Base-by-base conservation (phyloP, 2,797 vertebrate genomes). In the Sorex maritimensis region DNA sequence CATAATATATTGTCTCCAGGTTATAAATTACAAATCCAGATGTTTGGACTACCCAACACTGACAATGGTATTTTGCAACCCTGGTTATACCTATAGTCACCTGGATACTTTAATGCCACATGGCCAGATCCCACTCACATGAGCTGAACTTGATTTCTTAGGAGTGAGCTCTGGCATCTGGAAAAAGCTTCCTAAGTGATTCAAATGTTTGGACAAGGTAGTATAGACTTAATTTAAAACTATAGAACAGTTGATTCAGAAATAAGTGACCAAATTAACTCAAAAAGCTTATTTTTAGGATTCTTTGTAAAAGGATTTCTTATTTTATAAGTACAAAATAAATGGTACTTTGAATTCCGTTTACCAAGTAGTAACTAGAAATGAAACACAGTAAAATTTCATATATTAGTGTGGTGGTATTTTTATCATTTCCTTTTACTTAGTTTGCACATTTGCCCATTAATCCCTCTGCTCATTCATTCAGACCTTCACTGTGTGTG, bases 341-440 rank as follows among this genome's bases (percentile, higher is more conserved):
- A 88, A 87, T 78, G 74, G 69, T 73, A 1, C 28, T 75, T 63
- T 24, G 12, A 83, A 91, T 91, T 90, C 21, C 49, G 52, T 72
- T 89, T 91, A 14, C 83, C 82, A 88, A 92, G 84, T 63, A 77
- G 84, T 77, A 55, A 67, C 46, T 87, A 52, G 72, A 87, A 82
- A 63, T 63, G 82, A 92, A 86, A 94, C 11, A 2, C 34, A 74
- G 68, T 1, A 23, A 74, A 28, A 81, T 88, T 81, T 71, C 1
- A 1, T 63, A 28, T 34, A 44, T 11, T 44, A 28, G 61, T 34
- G 28, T 61, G 30, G 28, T 61, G 30, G 17, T 69, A 30, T 73
- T 92, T 94, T 81, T 67, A 73, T 79, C 49, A 19, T 91, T 86
- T 93, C 75, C 85, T 86, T 74, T 23, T 63, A 52, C 77, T 92